These are phyloP conservation scores for Idaea aversata DNA, from an alignment of 2,888 invertebrate genomes.

Conservation along the genomic window DNA sequence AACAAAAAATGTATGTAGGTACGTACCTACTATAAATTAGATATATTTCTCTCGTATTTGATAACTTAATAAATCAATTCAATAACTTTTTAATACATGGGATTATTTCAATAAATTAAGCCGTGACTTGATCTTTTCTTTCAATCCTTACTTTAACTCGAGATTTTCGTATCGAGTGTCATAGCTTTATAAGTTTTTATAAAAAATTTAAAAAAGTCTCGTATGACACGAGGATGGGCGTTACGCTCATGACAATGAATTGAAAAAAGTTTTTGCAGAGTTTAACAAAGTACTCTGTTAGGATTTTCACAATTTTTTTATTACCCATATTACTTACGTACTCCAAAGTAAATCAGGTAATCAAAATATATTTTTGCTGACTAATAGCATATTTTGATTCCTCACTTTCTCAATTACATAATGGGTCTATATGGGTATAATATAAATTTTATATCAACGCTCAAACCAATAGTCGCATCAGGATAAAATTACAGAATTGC, in stretches of 20 bases:
- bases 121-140: conserved; percentile 32
- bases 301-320: neutral
- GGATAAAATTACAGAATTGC: too few species aligned
- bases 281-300: neutral
- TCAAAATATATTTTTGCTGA: too few species aligned
- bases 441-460: too few species aligned
- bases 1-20: too few species aligned
- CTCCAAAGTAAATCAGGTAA: neutral
- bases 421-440: too few species aligned
- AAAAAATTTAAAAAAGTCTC: conserved; percentile 45
- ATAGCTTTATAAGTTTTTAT: conserved; percentile 52
- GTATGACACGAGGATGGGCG: conserved; percentile 41
- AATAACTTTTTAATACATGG: neutral
- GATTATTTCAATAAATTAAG: conserved; percentile 29
- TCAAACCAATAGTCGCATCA: too few species aligned
- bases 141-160: conserved; percentile 34
- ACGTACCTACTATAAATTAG: too few species aligned
- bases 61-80: conserved; percentile 1
- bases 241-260: conserved; percentile 26
- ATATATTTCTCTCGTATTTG: neutral
- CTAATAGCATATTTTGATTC: too few species aligned
- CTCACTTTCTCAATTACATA: too few species aligned
- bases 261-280: neutral
- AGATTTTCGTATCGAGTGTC: conserved; percentile 54
- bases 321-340: neutral